A percentile compares a stretch with the other conserved stretches of the same genome.
Conservation (phyloP, 2,888 invertebrate genomes). For the Prosopocoilus inquinatus region DNA sequence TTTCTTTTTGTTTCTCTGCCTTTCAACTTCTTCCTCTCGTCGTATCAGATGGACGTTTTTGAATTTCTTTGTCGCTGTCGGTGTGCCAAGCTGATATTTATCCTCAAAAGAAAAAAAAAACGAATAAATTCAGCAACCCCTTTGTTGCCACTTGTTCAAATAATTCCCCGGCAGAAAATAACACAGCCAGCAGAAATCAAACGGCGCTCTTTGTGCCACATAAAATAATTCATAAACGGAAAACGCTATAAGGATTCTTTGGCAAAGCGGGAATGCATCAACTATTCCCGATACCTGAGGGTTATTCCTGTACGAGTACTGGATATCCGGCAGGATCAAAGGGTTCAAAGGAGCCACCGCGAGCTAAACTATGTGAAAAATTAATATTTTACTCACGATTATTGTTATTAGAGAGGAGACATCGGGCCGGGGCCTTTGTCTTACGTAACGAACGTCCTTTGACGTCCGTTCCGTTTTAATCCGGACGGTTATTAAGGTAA, state of each 20-base stretch:
- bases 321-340: constrained; percentile 31
- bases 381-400: constrained; percentile 48
- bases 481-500: too few relatives aligned
- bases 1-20: too few relatives aligned
- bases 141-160: too few relatives aligned
- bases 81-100: too few relatives aligned
- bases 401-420: constrained; percentile 37
- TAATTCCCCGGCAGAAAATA: background rate
- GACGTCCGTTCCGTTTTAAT: too few relatives aligned
- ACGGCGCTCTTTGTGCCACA: background rate
- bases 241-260: constrained; percentile 37
- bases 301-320: constrained; percentile 24
- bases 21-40: too few relatives aligned
- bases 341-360: constrained; percentile 37
- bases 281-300: constrained; percentile 48
- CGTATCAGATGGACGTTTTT: too few relatives aligned
- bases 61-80: too few relatives aligned
- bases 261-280: constrained; percentile 45
- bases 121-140: too few relatives aligned
- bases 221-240: constrained; percentile 1
- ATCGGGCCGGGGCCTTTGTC: background rate
- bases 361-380: constrained; percentile 51
- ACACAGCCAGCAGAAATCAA: background rate
- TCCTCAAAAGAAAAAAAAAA: too few relatives aligned
- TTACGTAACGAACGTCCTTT: background rate